Evolutionary conservation across 2,888 invertebrate genomes (phyloP).

Genomic region (Agrochola litura): DNA sequence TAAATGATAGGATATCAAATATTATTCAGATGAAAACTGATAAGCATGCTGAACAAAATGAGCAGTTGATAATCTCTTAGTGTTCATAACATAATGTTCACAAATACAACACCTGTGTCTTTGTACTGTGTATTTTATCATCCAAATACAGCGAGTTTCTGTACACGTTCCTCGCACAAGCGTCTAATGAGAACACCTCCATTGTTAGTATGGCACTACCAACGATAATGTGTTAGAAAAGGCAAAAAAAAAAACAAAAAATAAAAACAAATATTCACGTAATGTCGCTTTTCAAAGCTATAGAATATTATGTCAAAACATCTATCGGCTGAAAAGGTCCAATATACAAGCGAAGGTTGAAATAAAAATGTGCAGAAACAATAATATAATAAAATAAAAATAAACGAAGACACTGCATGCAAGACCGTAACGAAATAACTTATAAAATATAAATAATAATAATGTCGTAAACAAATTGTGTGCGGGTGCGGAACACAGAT

Average conservation of each 20-base stretch:
- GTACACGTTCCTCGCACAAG: conserved; percentile 42
- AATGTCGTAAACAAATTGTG: conserved; percentile 35
- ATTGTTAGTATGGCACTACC: conserved; percentile 68
- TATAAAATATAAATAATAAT: conserved; percentile 43
- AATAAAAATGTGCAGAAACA: conserved; percentile 74
- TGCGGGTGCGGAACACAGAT: conserved; percentile 48
- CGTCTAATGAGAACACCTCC: conserved; percentile 56
- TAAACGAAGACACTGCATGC: conserved; percentile 72
- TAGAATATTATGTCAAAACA: conserved; percentile 45
- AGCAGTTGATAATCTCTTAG: conserved; percentile 12
- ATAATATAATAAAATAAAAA: conserved; percentile 42
- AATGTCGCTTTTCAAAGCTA: conserved; percentile 47
- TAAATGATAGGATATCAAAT: background rate
- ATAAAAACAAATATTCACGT: conserved; percentile 42
- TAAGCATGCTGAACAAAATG: conserved; percentile 37
- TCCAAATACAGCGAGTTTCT: conserved; percentile 23
- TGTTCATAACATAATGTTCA: conserved; percentile 31
- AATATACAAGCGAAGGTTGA: conserved; percentile 81
- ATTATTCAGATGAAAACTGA: conserved; percentile 20
- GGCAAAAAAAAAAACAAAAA: conserved; percentile 33
- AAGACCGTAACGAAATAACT: conserved; percentile 61
- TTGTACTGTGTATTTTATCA: background rate
- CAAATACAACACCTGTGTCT: conserved; percentile 55
- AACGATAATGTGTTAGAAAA: conserved; percentile 63
- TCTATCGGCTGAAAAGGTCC: conserved; percentile 79